phyloP scores from a whole-genome alignment of 2,797 vertebrate genomes.

The Centroberyx gerrardi region DNA sequence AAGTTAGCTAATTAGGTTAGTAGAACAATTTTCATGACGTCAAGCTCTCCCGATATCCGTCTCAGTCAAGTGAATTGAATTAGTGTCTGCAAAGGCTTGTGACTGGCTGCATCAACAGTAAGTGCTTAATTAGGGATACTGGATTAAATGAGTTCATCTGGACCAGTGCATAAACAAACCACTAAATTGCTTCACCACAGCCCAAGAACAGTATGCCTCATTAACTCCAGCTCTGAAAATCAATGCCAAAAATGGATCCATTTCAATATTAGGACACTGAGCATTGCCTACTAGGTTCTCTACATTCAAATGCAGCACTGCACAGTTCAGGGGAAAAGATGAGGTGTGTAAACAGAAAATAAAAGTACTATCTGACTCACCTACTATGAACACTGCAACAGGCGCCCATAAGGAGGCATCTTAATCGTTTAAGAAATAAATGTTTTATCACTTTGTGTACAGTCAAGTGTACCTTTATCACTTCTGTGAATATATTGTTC shows the following conservation, averaged over 20 bases:
- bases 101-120: slow-evolving; percentile 1
- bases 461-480: too few relatives aligned
- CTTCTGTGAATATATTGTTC: not conserved
- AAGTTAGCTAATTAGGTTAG: not conserved
- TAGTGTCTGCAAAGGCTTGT: not conserved
- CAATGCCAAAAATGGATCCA: slow-evolving; percentile 27
- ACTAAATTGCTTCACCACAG: slow-evolving; percentile 15
- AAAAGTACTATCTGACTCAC: too few relatives aligned
- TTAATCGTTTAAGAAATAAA: too few relatives aligned
- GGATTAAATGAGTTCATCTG: slow-evolving; percentile 26
- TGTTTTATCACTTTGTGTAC: too few relatives aligned
- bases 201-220: not conserved
- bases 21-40: not conserved
- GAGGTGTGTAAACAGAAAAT: not conserved
- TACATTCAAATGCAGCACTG: not conserved
- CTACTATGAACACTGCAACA: too few relatives aligned
- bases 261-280: slow-evolving; percentile 13
- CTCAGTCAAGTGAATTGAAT: slow-evolving; percentile 1
- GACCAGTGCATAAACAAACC: slow-evolving; percentile 43
- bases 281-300: not conserved
- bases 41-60: not conserved
- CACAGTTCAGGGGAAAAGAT: not conserved
- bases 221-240: slow-evolving; percentile 38
- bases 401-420: too few relatives aligned
- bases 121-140: slow-evolving; percentile 35